A percentile compares a stretch with the other conserved stretches of the same genome.
Conservation (phyloP, 2,888 invertebrate genomes). For the Bembecia ichneumoniformis region DNA sequence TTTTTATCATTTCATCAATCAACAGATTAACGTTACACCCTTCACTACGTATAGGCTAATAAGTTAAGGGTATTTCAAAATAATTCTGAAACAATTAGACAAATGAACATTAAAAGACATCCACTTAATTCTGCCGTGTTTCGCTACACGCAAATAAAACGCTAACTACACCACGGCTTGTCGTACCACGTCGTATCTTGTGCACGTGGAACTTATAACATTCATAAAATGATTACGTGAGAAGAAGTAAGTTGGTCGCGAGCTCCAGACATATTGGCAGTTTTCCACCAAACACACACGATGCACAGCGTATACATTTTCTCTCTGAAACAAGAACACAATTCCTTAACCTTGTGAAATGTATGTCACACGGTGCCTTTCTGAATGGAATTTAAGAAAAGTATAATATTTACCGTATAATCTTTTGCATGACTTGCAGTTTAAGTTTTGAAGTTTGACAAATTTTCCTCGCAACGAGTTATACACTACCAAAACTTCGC, state of each 20-base stretch:
- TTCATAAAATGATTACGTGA: slow-evolving; percentile 55
- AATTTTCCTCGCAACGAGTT: background rate
- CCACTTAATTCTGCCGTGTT: slow-evolving; percentile 11
- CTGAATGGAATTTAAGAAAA: slow-evolving; percentile 1
- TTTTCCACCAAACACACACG: slow-evolving; percentile 7
- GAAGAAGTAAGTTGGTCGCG: slow-evolving; percentile 27
- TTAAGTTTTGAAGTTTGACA: background rate
- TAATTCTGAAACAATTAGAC: slow-evolving; percentile 4
- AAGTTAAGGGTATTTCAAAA: background rate
- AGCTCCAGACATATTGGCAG: slow-evolving; percentile 8
- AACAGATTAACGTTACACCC: no score
- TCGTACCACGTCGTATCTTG: slow-evolving; percentile 32
- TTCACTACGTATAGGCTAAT: no score
- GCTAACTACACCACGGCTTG: slow-evolving; percentile 15
- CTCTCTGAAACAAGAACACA: background rate
- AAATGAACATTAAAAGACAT: slow-evolving; percentile 4
- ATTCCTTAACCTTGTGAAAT: background rate
- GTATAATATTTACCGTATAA: background rate
- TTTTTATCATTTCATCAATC: no score
- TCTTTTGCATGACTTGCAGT: slow-evolving; percentile 1
- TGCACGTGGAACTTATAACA: slow-evolving; percentile 45
- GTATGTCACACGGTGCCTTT: slow-evolving; percentile 2
- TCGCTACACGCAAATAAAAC: slow-evolving; percentile 30
- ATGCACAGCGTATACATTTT: background rate
- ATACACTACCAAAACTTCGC: background rate